phyloP scores from a whole-genome alignment of 2,113 vertebrate genomes.

The Upupa epops region DNA sequence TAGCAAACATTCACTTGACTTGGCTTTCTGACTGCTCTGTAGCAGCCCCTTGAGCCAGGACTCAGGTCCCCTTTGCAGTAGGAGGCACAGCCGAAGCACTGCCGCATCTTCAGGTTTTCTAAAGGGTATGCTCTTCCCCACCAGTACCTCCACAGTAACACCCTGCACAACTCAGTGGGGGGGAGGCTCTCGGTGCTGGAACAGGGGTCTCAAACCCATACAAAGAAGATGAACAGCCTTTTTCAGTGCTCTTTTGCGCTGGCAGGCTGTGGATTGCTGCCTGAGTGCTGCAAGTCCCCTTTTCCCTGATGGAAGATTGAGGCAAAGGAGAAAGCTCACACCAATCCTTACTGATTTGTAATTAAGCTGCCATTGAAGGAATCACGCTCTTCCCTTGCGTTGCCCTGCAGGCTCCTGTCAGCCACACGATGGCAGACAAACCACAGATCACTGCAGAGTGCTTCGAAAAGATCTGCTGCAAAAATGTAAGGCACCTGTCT shows the following conservation, averaged over 20 bases:
- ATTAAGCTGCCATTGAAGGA: background rate
- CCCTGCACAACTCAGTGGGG: background rate
- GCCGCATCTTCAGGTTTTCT: background rate
- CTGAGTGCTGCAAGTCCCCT: rapidly evolving
- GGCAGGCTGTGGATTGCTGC: rapidly evolving
- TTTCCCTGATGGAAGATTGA: background rate
- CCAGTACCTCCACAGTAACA: background rate
- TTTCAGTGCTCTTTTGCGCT: background rate
- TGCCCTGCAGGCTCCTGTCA: background rate
- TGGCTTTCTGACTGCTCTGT: background rate
- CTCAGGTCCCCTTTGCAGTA: background rate
- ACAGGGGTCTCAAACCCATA: background rate
- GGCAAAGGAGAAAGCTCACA: background rate
- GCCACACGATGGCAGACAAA: slow-evolving; percentile 47
- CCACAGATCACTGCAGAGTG: background rate
- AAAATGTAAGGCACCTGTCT: background rate
- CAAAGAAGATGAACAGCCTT: background rate
- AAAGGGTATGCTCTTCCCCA: background rate
- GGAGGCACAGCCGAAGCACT: background rate
- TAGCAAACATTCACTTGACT: background rate
- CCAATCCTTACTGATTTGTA: background rate
- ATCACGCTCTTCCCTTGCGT: rapidly evolving
- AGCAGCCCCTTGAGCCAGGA: background rate
- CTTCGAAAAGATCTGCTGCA: background rate
- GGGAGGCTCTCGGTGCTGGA: background rate